A percentile compares a stretch with the other conserved stretches of the same genome.
Evolutionary conservation across 2,797 vertebrate species (phyloP).

Genomic region (Girardinus metallicus): DNA sequence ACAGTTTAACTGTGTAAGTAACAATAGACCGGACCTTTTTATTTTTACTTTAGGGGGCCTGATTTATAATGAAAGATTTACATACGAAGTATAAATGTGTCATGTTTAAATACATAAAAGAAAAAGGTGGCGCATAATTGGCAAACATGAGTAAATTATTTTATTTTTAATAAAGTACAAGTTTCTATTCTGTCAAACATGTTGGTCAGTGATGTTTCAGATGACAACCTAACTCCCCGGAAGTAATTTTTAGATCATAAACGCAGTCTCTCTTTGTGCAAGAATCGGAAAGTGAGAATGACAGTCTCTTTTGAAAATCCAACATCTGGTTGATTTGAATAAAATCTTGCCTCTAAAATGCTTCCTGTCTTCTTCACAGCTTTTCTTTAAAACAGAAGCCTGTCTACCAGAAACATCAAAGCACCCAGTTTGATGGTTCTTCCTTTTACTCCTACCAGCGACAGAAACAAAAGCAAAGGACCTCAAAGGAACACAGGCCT

Average conservation of each 20-base stretch:
- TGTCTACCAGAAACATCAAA: slow-evolving; percentile 45
- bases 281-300: slow-evolving; percentile 1
- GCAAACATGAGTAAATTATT: neutral
- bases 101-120: neutral
- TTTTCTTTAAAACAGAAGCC: slow-evolving; percentile 16
- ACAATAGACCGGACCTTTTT: neutral
- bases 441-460: slow-evolving; percentile 28
- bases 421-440: slow-evolving; percentile 22
- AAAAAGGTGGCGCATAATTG: neutral
- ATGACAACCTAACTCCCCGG: slow-evolving; percentile 1
- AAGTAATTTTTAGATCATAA: slow-evolving; percentile 22
- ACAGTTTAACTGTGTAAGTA: neutral
- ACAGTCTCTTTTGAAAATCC: slow-evolving; percentile 8
- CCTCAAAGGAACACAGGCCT: slow-evolving; percentile 46
- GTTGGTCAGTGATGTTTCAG: slow-evolving; percentile 9
- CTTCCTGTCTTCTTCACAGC: neutral
- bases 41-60: neutral
- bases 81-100: neutral
- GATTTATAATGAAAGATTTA: neutral
- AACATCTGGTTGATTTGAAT: slow-evolving; percentile 24
- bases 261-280: neutral
- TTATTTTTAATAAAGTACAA: neutral
- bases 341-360: slow-evolving; percentile 13
- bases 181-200: slow-evolving; percentile 27
- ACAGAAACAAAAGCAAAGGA: slow-evolving; percentile 32